These are phyloP conservation scores for Orchestia grillus DNA, from an alignment of 1,140 invertebrate genomes.

Conservation along the genomic window DNA sequence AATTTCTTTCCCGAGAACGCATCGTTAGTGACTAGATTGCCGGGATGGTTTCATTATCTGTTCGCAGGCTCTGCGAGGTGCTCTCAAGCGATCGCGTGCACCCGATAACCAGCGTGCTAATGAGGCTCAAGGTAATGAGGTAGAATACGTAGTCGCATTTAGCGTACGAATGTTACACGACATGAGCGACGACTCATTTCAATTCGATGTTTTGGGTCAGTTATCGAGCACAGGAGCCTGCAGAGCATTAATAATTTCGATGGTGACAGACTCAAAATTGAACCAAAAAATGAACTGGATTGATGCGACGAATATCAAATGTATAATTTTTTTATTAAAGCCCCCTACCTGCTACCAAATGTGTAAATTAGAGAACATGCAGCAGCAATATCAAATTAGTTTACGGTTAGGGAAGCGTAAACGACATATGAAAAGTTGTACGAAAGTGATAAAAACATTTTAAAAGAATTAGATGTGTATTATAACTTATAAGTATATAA, in stretches of 20 bases:
- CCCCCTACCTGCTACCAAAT: no score
- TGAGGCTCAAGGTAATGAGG: neutral
- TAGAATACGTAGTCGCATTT: neutral
- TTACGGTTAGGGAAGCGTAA: no score
- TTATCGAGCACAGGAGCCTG: neutral
- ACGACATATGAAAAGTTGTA: no score
- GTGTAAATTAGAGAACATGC: no score
- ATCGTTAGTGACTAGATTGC: neutral
- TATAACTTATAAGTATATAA: no score
- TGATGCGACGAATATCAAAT: no score
- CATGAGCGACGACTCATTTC: neutral
- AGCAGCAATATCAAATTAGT: no score
- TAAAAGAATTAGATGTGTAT: no score
- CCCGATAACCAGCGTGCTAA: neutral
- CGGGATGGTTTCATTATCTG: neutral
- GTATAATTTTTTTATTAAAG: no score
- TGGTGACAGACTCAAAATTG: neutral
- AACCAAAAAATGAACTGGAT: neutral
- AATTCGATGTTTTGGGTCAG: neutral
- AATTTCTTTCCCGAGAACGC: neutral
- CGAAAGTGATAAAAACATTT: no score
- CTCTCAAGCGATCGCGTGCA: neutral
- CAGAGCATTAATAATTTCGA: neutral
- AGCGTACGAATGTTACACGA: neutral
- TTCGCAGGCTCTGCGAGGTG: neutral